These are phyloP conservation scores for Drosophila robusta DNA, from an alignment of 2,888 invertebrate species.

Conservation along the genomic window DNA sequence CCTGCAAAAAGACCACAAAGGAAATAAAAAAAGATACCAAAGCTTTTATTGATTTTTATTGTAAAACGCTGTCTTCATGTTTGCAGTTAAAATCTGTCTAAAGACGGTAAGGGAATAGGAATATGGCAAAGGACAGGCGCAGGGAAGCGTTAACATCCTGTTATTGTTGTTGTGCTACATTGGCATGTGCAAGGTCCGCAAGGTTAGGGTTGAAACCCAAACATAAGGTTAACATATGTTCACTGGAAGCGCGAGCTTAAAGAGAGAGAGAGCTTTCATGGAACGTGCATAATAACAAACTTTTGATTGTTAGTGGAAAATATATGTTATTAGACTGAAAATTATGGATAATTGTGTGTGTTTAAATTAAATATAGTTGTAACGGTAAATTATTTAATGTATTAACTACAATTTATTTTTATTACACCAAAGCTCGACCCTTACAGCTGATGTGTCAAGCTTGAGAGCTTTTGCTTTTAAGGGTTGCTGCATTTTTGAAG, in stretches of 20 bases:
- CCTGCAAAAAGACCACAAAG: constrained; percentile 36
- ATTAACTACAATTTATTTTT: too few species aligned
- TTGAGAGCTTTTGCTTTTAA: constrained; percentile 38
- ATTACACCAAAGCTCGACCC: not conserved
- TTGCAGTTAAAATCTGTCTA: constrained; percentile 50
- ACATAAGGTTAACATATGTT: constrained; percentile 65
- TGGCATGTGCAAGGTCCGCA: constrained; percentile 60
- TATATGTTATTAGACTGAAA: not conserved
- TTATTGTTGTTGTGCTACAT: constrained; percentile 45
- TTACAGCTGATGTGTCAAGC: constrained; percentile 58
- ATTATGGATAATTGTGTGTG: not conserved
- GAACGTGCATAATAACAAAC: not conserved
- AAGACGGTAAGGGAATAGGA: constrained; percentile 19
- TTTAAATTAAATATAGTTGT: not conserved
- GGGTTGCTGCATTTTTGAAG: constrained; percentile 42
- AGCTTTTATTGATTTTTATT: constrained; percentile 72
- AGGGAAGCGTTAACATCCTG: constrained; percentile 29
- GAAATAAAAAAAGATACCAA: constrained; percentile 16
- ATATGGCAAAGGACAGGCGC: constrained; percentile 15
- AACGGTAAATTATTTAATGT: not conserved
- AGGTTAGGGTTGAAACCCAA: constrained; percentile 74
- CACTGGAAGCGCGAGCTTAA: constrained; percentile 31
- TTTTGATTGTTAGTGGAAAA: not conserved
- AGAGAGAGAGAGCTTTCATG: constrained; percentile 27
- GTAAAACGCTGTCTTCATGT: constrained; percentile 24